Base-by-base conservation (phyloP, 2,888 invertebrate genomes). In the Trissolcus japonicus region DNA sequence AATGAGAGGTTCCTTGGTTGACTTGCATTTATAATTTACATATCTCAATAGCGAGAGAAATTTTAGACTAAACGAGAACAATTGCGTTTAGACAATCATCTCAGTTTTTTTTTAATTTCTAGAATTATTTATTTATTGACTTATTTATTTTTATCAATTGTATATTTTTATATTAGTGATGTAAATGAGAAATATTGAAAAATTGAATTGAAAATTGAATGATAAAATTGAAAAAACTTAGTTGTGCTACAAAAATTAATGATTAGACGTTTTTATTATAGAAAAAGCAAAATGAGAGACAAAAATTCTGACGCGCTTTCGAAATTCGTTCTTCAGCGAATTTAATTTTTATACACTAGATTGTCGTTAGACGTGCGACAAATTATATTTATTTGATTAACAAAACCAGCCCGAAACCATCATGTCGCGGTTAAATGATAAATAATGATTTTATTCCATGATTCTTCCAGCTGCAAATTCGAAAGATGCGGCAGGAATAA, bases 401-500 rank as follows among this genome's bases (percentile, higher is more conserved):
- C 11, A 11, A 25, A 59, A 29, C 54, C 54, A 19, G 17, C 48
- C 29, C 46, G n/a, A 16, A 46, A 53, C 57, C 46, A 57, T 65
- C 35, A 54, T 54, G 53, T 35, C 50, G 60, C 35, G 35, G 35
- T 35, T 9, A 6, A 46, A 46, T 46, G 46, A 46, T 46, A 4
- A 46, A 46, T 46, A 46, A 60, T 60, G 54, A 72, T 65, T 72
- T 25, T 43, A 72, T 72, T 72, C 71, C 61, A 62, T 61, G 17
- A 57, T 29, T 55, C 53, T 59, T 75, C 61, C 57, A 68, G 51
- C 69, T 60, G 69, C 69, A 60, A 69, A 59, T 68, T 77, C 41
- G 73, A 48, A 53, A 73, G 72, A 74, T 76, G 74, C 78, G 79
- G 75, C 79, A 79, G 78, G 80, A 61, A 73, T 19, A 79, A 85